Conservation (phyloP, 2,888 invertebrate genomes). For the Cephonodes hylas region DNA sequence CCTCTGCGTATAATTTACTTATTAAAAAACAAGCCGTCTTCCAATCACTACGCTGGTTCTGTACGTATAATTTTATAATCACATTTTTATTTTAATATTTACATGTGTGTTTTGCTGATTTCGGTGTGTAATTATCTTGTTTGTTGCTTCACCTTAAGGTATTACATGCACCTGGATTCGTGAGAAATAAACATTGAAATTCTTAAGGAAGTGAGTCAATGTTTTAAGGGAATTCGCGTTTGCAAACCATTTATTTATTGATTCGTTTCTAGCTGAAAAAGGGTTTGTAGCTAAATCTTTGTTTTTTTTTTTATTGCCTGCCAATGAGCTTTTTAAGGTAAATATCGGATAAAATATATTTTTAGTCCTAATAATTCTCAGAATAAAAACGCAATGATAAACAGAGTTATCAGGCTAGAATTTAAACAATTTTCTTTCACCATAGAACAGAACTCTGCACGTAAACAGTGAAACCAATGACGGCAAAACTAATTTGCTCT, state of each 20-base stretch:
- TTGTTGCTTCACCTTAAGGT: neutral
- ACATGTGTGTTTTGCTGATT: neutral
- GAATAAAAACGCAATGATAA: too few species aligned
- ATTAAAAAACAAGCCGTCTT: conserved; percentile 43
- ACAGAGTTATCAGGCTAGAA: too few species aligned
- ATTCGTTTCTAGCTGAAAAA: neutral
- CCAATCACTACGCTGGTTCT: conserved; percentile 26
- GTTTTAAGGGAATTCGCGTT: neutral
- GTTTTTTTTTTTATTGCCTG: too few species aligned
- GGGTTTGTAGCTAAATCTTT: neutral
- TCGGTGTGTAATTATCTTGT: neutral
- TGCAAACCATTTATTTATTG: neutral
- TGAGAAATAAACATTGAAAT: neutral
- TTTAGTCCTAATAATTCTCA: too few species aligned
- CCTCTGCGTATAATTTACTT: conserved; percentile 61
- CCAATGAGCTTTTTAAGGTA: too few species aligned
- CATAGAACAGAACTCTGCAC: too few species aligned
- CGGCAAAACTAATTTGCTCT: too few species aligned
- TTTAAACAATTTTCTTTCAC: too few species aligned
- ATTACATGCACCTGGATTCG: neutral
- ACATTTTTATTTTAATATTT: neutral
- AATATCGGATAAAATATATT: too few species aligned
- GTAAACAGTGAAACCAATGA: too few species aligned
- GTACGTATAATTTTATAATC: conserved; percentile 11
- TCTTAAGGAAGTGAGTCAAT: neutral